A percentile compares a stretch with the other conserved stretches of the same genome.
Conservation (phyloP, 2,113 vertebrate genomes). For the Anseranas semipalmata region DNA sequence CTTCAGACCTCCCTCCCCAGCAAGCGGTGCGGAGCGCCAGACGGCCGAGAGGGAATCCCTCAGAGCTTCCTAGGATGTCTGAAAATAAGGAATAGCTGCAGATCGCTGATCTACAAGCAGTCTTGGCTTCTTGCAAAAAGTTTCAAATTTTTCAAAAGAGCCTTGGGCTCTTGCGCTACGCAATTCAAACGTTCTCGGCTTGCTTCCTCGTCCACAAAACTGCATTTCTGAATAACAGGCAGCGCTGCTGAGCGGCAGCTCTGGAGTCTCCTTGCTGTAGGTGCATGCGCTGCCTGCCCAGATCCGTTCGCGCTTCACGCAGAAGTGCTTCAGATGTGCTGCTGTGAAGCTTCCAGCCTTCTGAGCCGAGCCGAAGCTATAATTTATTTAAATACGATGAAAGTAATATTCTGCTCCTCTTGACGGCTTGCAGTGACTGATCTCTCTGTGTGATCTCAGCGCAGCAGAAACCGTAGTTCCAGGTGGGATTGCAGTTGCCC, state of each 20-base stretch:
- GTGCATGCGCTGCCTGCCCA: neutral
- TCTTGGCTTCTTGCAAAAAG: neutral
- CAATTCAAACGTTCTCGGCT: neutral
- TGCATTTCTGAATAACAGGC: accelerated
- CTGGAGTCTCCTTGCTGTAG: neutral
- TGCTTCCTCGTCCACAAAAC: neutral
- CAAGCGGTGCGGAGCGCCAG: neutral
- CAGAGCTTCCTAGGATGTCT: neutral
- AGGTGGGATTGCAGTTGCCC: accelerated
- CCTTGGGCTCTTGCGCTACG: accelerated
- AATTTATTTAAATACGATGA: neutral
- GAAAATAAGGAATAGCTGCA: neutral
- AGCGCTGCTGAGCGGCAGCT: neutral
- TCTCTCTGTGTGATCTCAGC: neutral
- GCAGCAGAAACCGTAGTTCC: neutral
- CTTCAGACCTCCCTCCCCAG: neutral
- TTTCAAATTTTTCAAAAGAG: neutral
- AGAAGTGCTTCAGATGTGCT: neutral
- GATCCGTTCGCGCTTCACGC: neutral
- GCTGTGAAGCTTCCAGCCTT: neutral
- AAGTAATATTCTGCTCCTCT: neutral
- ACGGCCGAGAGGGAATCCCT: neutral
- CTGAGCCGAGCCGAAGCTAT: neutral
- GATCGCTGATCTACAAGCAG: neutral
- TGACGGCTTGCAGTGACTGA: neutral